phyloP scores from a whole-genome alignment of 2,797 vertebrate species.

The Gila robusta region DNA sequence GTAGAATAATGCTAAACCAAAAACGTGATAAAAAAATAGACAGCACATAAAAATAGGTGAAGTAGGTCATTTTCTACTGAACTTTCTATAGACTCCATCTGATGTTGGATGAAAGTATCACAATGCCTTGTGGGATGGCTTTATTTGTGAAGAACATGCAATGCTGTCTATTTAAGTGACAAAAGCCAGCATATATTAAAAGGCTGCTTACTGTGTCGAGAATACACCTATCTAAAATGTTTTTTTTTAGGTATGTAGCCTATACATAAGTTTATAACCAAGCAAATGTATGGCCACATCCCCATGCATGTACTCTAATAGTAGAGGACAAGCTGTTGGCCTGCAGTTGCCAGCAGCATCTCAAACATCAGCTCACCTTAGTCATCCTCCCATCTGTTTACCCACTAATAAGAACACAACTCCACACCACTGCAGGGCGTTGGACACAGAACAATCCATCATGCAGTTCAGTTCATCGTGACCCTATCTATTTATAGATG shows the following conservation, averaged over 20 bases:
- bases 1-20: too few relatives aligned
- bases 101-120: background rate
- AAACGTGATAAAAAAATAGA: too few relatives aligned
- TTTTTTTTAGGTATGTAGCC: background rate
- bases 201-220: too few relatives aligned
- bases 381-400: slow-evolving; percentile 33
- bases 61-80: background rate
- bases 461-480: background rate
- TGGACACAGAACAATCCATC: slow-evolving; percentile 27
- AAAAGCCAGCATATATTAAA: too few relatives aligned
- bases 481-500: slow-evolving; percentile 20
- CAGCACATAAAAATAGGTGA: too few relatives aligned
- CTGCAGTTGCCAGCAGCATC: slow-evolving; percentile 32
- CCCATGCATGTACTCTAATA: slow-evolving; percentile 20
- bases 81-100: background rate
- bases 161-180: background rate
- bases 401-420: slow-evolving; percentile 42
- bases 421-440: slow-evolving; percentile 20
- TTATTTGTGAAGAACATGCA: background rate
- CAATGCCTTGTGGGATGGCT: background rate
- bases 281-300: background rate
- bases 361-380: slow-evolving; percentile 46
- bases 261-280: background rate
- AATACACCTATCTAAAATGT: background rate
- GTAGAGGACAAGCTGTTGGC: slow-evolving; percentile 26